These are phyloP conservation scores for Entelurus aequoreus DNA, from an alignment of 2,113 vertebrate species.

Conservation along the genomic window DNA sequence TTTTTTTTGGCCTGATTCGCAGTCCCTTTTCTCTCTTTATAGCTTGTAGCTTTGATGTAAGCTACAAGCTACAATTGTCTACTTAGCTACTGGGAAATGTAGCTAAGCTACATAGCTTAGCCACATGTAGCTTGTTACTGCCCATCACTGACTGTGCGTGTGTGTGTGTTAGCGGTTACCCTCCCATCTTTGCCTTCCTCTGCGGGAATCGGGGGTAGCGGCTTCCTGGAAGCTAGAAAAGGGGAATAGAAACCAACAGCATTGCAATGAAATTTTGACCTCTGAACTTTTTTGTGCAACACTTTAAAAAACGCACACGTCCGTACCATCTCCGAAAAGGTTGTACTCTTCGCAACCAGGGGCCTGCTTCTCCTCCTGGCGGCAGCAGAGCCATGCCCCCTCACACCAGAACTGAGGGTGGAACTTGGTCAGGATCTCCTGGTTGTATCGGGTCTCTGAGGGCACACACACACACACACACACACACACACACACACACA, in stretches of 20 bases:
- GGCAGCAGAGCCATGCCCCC: conserved; percentile 87
- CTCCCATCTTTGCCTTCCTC: conserved; percentile 24
- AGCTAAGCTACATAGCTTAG: no score
- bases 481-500: neutral
- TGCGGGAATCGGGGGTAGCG: conserved; percentile 77
- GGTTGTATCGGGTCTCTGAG: conserved; percentile 87
- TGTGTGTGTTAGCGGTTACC: conserved; percentile 48
- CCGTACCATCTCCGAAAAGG: conserved; percentile 83
- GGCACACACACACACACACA: neutral
- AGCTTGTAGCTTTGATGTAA: no score
- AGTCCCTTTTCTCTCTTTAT: no score
- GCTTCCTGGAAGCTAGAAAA: conserved; percentile 78
- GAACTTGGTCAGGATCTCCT: conserved; percentile 81
- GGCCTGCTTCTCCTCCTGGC: conserved; percentile 88
- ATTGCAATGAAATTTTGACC: no score
- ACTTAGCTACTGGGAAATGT: no score
- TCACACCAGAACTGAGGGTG: conserved; percentile 93
- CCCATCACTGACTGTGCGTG: neutral
- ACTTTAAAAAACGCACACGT: neutral
- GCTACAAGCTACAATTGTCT: no score
- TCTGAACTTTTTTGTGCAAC: conserved; percentile 6
- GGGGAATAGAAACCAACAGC: conserved; percentile 39
- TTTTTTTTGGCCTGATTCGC: no score
- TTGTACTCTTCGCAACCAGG: conserved; percentile 90
- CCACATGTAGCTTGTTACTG: no score